These are phyloP conservation scores for Ochropleura leucogaster DNA, from an alignment of 2,888 invertebrate species.

Conservation along the genomic window DNA sequence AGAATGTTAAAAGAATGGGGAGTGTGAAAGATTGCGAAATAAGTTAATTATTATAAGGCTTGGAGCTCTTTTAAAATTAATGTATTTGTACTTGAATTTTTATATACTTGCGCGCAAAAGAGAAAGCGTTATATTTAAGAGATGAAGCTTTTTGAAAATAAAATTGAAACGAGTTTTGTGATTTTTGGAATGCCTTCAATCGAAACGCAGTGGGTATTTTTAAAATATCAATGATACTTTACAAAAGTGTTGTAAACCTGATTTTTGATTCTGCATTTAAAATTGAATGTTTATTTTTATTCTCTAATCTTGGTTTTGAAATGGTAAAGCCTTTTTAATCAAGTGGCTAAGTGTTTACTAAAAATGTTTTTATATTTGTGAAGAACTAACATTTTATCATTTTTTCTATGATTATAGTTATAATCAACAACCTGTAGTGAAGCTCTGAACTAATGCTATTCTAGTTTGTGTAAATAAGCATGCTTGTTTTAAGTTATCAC, in stretches of 20 bases:
- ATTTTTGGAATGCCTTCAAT: not conserved
- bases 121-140: not conserved
- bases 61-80: constrained; percentile 36
- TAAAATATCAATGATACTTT: not conserved
- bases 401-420: not conserved
- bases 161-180: not conserved
- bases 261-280: not conserved
- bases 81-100: constrained; percentile 47
- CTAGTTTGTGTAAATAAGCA: not conserved
- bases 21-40: constrained; percentile 48
- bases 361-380: not conserved
- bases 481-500: not conserved
- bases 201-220: not conserved
- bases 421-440: not conserved
- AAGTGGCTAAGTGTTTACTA: not conserved
- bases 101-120: constrained; percentile 25
- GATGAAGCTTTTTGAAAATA: not conserved
- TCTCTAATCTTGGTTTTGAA: not conserved
- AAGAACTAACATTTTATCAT: too few relatives aligned
- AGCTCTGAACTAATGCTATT: not conserved
- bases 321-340: not conserved
- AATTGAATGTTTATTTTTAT: not conserved
- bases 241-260: not conserved
- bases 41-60: constrained; percentile 48
- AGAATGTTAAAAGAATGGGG: constrained; percentile 34